Percentiles rank a stretch among this genome's conserved stretches.
phyloP scores from a whole-genome alignment of 2,113 vertebrate species.

The Phocoena sinus region DNA sequence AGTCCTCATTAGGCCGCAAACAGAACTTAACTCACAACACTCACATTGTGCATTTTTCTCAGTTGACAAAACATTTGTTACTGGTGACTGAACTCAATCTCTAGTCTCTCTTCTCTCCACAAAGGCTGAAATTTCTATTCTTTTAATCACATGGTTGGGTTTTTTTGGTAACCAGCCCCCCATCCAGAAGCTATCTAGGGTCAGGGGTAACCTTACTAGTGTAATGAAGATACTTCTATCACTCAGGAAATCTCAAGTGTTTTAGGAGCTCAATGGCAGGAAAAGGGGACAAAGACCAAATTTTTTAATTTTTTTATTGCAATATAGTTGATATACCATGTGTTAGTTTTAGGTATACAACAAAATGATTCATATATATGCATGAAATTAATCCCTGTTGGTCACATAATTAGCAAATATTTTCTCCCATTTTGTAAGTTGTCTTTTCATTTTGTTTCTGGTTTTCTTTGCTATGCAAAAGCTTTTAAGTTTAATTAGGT shows the following conservation, averaged over 20 bases:
- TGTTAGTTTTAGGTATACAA: background rate
- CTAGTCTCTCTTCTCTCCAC: background rate
- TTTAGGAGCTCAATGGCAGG: background rate
- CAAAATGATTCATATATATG: background rate
- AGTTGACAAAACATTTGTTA: background rate
- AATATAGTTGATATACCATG: background rate
- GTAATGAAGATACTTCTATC: background rate
- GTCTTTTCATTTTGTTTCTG: background rate
- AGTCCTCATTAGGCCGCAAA: background rate
- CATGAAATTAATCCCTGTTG: background rate
- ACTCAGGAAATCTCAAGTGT: background rate
- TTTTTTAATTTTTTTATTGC: background rate
- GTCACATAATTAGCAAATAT: background rate
- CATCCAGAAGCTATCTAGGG: background rate
- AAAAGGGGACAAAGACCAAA: background rate
- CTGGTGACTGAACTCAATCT: background rate
- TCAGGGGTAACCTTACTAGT: background rate
- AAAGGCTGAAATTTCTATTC: background rate
- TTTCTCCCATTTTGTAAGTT: background rate
- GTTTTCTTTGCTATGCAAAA: background rate
- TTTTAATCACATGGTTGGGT: background rate
- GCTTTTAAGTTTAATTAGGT: background rate
- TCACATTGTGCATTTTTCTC: background rate
- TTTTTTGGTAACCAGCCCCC: background rate
- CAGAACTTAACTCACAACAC: background rate